Evolutionary conservation across 1,140 invertebrate species (phyloP), one percentile per base, ranked within the genome.

Genomic region (Cotesia typhae): DNA sequence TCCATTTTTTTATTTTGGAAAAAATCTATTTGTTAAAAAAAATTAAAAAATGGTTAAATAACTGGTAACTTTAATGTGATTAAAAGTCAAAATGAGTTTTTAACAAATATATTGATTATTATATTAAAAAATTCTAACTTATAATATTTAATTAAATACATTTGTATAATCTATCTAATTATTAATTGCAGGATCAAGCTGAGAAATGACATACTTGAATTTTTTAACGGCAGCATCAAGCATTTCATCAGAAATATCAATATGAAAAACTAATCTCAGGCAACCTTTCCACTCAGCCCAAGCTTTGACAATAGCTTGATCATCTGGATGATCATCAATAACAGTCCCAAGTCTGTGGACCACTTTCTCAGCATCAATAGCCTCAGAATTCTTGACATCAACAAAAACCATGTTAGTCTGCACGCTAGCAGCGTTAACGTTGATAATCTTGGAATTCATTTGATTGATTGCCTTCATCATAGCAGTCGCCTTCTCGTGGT

Each of bases 391-490:
- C 64, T 88, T 82, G 1, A 94, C 83, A 10, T 90, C 84, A 5
- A 96, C 79, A 75, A 94, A 88, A 6, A 96, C 81, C 72, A 97
- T 96, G 79, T 97, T 97, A 0, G 92, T 93, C 72, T 95, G 90
- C 2, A 93, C 87, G 4, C 80, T 87, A 4, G 87, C 81, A n/a
- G 92, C 75, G 76, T 96, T 90, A 9, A 95, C 91, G 0, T 75
- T 81, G 66, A 94, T 88, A 10, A 77, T 63, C n/a, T 79, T 72
- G 4, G 76, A 77, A 9, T 72, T 59, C 3, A 74, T n/a, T 4
- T 75, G 10, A 47, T 79, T 76, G 6, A 85, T 87, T 91, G 94
- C 91, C 84, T 89, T 84, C 1, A 93, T 95, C 37, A 98, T 89
- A 63, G 82, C 81, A 41, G 84, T 83, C 0, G 94, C 92, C 64